These are phyloP conservation scores for Acomys russatus DNA, from an alignment of 2,797 vertebrate species.

Conservation along the genomic window DNA sequence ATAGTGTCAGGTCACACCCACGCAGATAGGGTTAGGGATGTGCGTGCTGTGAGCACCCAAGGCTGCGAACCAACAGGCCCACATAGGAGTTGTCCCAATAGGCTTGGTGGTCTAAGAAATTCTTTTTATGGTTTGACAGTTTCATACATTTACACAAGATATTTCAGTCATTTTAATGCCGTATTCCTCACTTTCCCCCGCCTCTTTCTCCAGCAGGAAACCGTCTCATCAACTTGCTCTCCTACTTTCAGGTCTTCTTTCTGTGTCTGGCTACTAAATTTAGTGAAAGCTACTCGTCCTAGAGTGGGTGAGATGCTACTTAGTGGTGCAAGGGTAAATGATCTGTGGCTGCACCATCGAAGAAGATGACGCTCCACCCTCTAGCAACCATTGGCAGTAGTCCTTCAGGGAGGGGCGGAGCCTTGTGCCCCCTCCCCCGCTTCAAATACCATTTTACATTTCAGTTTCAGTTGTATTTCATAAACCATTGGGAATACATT, in stretches of 20 bases:
- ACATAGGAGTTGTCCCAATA: neutral
- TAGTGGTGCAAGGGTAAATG: too few relatives aligned
- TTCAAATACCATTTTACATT: constrained; percentile 5
- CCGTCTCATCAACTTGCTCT: neutral
- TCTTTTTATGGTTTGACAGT: neutral
- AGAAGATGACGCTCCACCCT: neutral
- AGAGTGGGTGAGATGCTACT: neutral
- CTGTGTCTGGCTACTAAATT: neutral
- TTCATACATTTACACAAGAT: neutral
- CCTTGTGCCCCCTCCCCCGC: neutral
- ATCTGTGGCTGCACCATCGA: neutral
- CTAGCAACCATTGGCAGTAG: too few relatives aligned
- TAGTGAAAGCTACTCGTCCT: too few relatives aligned
- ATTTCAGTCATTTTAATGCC: neutral
- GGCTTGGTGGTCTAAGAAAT: neutral
- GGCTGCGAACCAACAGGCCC: neutral
- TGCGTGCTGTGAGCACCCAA: neutral
- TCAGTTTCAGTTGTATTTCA: constrained; percentile 20
- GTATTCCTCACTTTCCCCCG: too few relatives aligned
- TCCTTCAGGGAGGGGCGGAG: neutral
- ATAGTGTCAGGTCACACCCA: neutral
- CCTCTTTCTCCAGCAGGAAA: too few relatives aligned
- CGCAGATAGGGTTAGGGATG: neutral
- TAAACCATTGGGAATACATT: constrained; percentile 49
- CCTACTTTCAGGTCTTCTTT: neutral